Conservation (phyloP, 2,113 vertebrate genomes). For the Hoplias malabaricus region DNA sequence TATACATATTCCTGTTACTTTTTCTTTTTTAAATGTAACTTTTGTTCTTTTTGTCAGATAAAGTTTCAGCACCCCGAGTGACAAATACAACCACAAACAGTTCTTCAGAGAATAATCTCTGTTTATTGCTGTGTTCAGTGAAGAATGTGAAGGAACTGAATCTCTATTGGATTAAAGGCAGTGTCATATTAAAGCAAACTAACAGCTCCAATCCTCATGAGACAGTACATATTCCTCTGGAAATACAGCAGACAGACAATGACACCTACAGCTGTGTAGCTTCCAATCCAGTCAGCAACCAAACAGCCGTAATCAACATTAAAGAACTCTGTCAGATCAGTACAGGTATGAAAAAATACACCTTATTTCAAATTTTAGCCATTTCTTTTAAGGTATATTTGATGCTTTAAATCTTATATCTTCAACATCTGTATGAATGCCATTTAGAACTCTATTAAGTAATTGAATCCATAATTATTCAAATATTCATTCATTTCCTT, state of each 20-base stretch:
- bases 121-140: constrained; percentile 39
- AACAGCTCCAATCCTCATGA: constrained; percentile 19
- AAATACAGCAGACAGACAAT: neutral
- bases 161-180: constrained; percentile 38
- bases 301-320: constrained; percentile 3
- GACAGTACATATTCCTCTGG: constrained; percentile 36
- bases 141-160: constrained; percentile 26
- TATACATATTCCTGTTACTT: too few relatives aligned
- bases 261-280: constrained; percentile 39
- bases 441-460: too few relatives aligned
- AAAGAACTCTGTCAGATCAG: constrained; percentile 13
- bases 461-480: too few relatives aligned
- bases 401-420: too few relatives aligned
- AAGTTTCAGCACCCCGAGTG: neutral
- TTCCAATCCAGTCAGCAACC: constrained; percentile 41
- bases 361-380: neutral
- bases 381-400: neutral
- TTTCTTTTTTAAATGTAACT: neutral
- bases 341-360: neutral
- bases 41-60: neutral
- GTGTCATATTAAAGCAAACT: constrained; percentile 40
- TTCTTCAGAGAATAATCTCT: constrained; percentile 1
- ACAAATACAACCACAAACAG: neutral
- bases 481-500: too few relatives aligned
- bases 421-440: too few relatives aligned